Base-by-base conservation (phyloP, 1,140 invertebrate genomes). In the Ylistrum balloti region DNA sequence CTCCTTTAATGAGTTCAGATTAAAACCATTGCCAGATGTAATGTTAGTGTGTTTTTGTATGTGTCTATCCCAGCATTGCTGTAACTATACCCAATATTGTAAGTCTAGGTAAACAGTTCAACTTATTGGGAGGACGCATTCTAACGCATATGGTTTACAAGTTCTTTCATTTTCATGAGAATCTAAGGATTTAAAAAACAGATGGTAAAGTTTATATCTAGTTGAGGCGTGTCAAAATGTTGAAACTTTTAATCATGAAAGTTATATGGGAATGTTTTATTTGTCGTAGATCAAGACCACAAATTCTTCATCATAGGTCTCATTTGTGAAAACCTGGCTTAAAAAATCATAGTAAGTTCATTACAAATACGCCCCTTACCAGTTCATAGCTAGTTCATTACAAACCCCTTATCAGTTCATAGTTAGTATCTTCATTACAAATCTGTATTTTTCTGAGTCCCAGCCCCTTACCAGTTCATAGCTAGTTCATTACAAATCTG, bases 211-310 rank as follows among this genome's bases (percentile, higher is more conserved):
- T 74, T 74, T 74, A 74, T 74, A 74, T 28, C 5, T 3, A 74
- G n/a, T 74, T n/a, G 22, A 74, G 56, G 56, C 56, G 56, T 74
- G 56, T 74, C 56, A 74, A 74, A 74, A 74, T 74, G 56, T 74
- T 74, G 56, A 74, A 74, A 74, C 56, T 74, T 74, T 74, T 74
- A 74, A 74, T 74, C 56, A 74, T 74, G 56, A 74, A 74, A 74
- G 56, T 74, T 74, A 28, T n/a, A n/a, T 74, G 56, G 56, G 56
- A 74, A 74, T 74, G 56, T 28, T 74, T 74, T 74, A 74, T 74
- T 74, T 74, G 9, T 45, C n/a, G 22, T 74, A 74, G 56, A 74
- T 74, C 56, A 74, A 74, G 56, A 74, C 56, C 56, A 28, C 56
- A 28, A 74, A 74, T n/a, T 22, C 13, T 74, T 28, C n/a, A 74